These are phyloP conservation scores for Eupithecia centaureata DNA, from an alignment of 2,888 invertebrate genomes.

Conservation along the genomic window DNA sequence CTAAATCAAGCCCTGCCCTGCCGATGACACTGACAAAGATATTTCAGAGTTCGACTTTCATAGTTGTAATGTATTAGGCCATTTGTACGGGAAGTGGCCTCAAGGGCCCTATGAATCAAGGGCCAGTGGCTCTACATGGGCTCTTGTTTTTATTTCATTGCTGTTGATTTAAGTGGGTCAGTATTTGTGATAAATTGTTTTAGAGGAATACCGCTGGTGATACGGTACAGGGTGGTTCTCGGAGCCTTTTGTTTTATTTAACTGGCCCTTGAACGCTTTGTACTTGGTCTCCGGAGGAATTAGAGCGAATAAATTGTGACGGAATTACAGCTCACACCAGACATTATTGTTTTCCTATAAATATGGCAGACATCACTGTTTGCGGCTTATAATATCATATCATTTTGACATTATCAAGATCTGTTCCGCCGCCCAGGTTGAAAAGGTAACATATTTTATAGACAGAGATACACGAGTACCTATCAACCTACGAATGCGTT, in stretches of 20 bases:
- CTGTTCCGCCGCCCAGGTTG: background rate
- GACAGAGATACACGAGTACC: background rate
- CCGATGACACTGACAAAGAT: constrained; percentile 44
- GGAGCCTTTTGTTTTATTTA: background rate
- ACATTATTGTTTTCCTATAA: background rate
- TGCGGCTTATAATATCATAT: background rate
- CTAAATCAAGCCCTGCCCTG: constrained; percentile 38
- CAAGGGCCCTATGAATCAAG: constrained; percentile 45
- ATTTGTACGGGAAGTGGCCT: constrained; percentile 47
- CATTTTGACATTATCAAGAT: background rate
- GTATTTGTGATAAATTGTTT: constrained; percentile 9
- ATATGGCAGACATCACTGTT: background rate
- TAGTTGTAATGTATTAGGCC: constrained; percentile 47
- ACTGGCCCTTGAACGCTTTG: background rate
- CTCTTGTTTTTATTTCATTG: constrained; percentile 32
- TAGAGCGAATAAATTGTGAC: background rate
- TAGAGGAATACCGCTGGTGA: background rate
- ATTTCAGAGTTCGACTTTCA: constrained; percentile 46
- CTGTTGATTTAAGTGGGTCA: constrained; percentile 3
- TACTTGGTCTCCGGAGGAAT: background rate
- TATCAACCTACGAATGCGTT: background rate
- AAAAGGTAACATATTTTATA: background rate
- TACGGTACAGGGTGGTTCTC: background rate
- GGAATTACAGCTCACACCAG: background rate
- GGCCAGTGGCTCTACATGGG: constrained; percentile 26